Conservation (phyloP, 2,797 vertebrate species). For the Vireo griseus region DNA sequence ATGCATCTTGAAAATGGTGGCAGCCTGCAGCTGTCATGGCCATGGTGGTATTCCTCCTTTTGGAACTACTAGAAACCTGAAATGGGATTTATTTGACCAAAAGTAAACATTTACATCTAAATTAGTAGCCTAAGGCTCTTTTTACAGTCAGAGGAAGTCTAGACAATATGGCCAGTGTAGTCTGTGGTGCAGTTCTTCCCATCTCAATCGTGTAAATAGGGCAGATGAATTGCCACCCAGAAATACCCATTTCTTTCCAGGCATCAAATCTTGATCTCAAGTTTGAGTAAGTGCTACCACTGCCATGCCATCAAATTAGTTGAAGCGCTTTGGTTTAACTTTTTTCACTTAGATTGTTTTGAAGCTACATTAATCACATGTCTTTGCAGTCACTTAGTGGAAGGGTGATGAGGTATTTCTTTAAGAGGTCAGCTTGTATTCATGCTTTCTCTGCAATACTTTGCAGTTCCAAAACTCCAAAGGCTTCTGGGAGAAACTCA, state of each 20-base stretch:
- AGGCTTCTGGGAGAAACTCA: conserved; percentile 90
- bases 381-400: not conserved
- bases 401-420: not conserved
- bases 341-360: not conserved
- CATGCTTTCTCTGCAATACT: not conserved
- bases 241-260: not conserved
- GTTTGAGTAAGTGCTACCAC: not conserved
- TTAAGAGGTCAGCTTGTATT: not conserved
- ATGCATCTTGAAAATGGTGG: not conserved
- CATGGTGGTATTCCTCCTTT: not conserved
- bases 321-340: not conserved
- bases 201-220: not conserved
- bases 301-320: not conserved
- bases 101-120: not conserved
- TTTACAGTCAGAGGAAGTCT: not conserved
- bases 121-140: not conserved
- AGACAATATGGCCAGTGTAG: not conserved
- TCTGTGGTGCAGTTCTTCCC: not conserved
- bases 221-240: not conserved
- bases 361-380: not conserved
- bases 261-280: not conserved
- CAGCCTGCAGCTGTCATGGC: not conserved
- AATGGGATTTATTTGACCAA: not conserved
- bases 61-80: not conserved
- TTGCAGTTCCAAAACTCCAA: conserved; percentile 77